Conservation (phyloP, 1,140 invertebrate species). For the Ectropis grisescens region DNA sequence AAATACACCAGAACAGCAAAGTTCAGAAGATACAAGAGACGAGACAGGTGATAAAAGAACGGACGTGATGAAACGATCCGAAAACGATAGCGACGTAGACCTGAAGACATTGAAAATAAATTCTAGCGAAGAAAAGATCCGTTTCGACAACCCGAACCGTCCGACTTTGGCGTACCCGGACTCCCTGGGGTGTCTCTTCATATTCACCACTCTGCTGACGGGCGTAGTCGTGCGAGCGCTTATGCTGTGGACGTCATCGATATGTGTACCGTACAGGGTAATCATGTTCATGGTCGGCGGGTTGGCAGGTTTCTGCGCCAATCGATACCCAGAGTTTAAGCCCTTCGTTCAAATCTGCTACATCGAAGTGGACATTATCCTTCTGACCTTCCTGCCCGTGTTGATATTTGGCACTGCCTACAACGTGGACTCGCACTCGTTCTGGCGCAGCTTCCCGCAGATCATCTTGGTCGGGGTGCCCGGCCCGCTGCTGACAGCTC, state of each 20-base stretch:
- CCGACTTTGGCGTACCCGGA: constrained; percentile 33
- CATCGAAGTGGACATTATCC: constrained; percentile 33
- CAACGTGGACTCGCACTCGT: constrained; percentile 43
- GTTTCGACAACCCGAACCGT: constrained; percentile 22
- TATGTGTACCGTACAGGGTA: constrained; percentile 40
- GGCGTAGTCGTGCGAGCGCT: constrained; percentile 40
- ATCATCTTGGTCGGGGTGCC: constrained; percentile 45
- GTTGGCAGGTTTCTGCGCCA: constrained; percentile 35
- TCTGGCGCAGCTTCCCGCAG: constrained; percentile 46
- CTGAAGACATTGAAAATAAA: too few relatives aligned
- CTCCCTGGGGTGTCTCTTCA: constrained; percentile 32
- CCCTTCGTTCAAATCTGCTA: constrained; percentile 43
- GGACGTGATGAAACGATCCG: too few relatives aligned
- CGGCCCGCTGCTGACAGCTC: constrained; percentile 35
- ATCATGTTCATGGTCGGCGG: constrained; percentile 50
- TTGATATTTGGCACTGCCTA: constrained; percentile 49
- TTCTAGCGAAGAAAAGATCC: too few relatives aligned
- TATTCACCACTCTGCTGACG: constrained; percentile 36
- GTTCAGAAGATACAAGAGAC: too few relatives aligned
- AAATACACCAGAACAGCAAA: too few relatives aligned
- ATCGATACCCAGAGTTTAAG: constrained; percentile 30
- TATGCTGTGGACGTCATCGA: constrained; percentile 31
- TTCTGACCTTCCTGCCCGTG: constrained; percentile 36
- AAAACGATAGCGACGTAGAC: too few relatives aligned
- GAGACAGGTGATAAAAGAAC: too few relatives aligned